These are phyloP conservation scores for Omphaloscelis lunosa DNA, from an alignment of 2,888 invertebrate genomes.

Conservation along the genomic window DNA sequence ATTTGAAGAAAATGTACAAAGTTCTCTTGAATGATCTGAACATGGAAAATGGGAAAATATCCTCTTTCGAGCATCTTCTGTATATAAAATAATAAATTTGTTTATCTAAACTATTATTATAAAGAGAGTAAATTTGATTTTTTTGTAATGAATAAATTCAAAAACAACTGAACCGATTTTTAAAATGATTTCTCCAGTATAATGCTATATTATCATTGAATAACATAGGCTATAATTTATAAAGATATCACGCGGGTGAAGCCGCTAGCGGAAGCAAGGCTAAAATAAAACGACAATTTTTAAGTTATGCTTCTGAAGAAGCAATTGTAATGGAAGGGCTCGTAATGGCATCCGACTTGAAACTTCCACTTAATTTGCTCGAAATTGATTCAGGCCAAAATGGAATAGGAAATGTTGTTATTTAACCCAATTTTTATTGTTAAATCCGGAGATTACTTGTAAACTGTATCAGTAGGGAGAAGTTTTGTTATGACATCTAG, in stretches of 20 bases:
- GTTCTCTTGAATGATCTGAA: not conserved
- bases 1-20: not conserved
- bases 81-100: constrained; percentile 6
- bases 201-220: too few species aligned
- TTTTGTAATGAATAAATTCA: too few species aligned
- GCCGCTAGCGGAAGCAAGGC: too few species aligned
- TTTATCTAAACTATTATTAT: not conserved
- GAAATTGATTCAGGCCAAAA: constrained; percentile 81
- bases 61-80: not conserved
- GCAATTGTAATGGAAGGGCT: constrained; percentile 65
- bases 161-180: too few species aligned
- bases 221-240: too few species aligned
- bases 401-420: constrained; percentile 71
- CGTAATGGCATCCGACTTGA: constrained; percentile 79
- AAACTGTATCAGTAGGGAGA: not conserved
- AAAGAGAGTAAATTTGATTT: too few species aligned
- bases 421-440: constrained; percentile 51
- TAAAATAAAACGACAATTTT: constrained; percentile 63
- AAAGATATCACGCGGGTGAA: too few species aligned
- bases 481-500: not conserved
- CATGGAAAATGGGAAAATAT: not conserved
- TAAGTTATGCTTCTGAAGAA: constrained; percentile 64
- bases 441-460: constrained; percentile 32
- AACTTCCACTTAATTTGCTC: constrained; percentile 82
- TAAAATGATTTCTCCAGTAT: too few species aligned